A percentile compares a stretch with the other conserved stretches of the same genome.
These are phyloP conservation scores for Anoplius nigerrimus DNA, from an alignment of 2,888 invertebrate species.

Conservation along the genomic window DNA sequence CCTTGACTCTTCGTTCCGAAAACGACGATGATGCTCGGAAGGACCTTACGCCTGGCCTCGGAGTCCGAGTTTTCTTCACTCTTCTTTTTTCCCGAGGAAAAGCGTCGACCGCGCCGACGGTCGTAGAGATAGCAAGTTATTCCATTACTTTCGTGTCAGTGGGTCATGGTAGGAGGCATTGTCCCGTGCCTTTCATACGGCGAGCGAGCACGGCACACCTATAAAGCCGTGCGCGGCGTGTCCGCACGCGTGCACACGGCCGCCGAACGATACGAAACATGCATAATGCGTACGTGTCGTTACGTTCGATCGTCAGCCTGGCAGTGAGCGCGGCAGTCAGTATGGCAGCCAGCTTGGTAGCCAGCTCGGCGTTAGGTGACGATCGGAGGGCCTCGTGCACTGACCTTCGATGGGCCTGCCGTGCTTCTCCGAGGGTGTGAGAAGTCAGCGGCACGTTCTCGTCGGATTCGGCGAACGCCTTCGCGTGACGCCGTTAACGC, in stretches of 20 bases:
- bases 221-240: slow-evolving; percentile 41
- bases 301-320: slow-evolving; percentile 11
- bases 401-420: slow-evolving; percentile 23
- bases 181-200: slow-evolving; percentile 54
- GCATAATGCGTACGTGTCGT: slow-evolving; percentile 9
- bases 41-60: no score
- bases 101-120: slow-evolving; percentile 15
- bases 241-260: slow-evolving; percentile 13
- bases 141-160: slow-evolving; percentile 63
- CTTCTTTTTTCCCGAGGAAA: not conserved
- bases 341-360: no score
- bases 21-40: no score
- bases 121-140: slow-evolving; percentile 35
- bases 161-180: slow-evolving; percentile 65
- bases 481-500: no score
- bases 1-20: no score
- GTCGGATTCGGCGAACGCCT: not conserved
- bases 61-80: not conserved
- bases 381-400: slow-evolving; percentile 7
- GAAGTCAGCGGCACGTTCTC: not conserved
- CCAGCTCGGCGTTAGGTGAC: slow-evolving; percentile 14
- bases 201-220: slow-evolving; percentile 36
- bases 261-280: slow-evolving; percentile 4
- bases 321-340: slow-evolving; percentile 12
- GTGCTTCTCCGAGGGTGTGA: slow-evolving; percentile 10